Base-by-base conservation (phyloP, 1,140 invertebrate genomes). In the Drosophila ambigua region DNA sequence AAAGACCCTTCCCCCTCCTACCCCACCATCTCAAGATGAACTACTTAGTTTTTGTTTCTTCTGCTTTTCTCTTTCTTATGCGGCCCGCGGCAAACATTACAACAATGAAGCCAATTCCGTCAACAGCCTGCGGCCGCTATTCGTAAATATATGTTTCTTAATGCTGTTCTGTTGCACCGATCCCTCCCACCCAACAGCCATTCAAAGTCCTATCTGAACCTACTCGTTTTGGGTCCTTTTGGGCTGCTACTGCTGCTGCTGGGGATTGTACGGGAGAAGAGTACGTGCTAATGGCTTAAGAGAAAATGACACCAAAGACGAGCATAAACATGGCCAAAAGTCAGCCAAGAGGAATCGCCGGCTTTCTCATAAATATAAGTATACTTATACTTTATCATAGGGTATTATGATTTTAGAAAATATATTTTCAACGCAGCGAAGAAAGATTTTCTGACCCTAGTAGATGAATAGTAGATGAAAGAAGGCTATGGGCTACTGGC, bases 61-160 rank as follows among this genome's bases (percentile, higher is more conserved):
- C 23, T 24, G 26, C 23, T 44, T 41, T 49, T 20, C 26, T 43
- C 23, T 24, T n/a, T 41, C 52, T 43, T 20, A 35, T 7, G 23
- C 54, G 45, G 43, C 52, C 49, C 48, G 43, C 75, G 73, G 78
- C 74, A 72, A 85, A 60, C 78, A 82, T 88, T 77, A 82, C 68
- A 82, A 88, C 79, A 88, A 88, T 88, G 83, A 79, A 83, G 83
- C 83, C 83, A 88, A 88, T 88, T 88, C 72, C 71, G 66, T 65
- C 66, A 67, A 61, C 62, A 62, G 83, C 57, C 65, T 57, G 79
- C 66, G 65, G 77, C 46, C 44, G 66, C 49, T 59, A 65, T 66
- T 63, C 41, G 63, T 51, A 72, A 63, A 58, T 65, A 71, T 35
- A 58, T 67, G 39, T 58, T 44, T 54, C 48, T 46, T 24, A 61